Evolutionary conservation across 2,888 invertebrate genomes (phyloP).

Genomic region (Nephrocerus scutellatus): DNA sequence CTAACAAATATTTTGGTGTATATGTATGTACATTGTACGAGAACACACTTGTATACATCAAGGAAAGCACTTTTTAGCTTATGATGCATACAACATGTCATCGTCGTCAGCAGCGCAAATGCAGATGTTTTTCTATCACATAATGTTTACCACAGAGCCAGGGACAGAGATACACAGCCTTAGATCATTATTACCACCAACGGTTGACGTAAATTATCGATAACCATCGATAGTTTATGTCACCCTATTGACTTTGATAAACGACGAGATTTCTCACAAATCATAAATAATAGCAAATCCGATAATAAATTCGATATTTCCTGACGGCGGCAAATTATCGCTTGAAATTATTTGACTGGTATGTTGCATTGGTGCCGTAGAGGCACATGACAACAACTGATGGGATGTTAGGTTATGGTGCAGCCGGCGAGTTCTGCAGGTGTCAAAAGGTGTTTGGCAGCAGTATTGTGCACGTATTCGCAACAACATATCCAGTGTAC

Average conservation of each 20-base stretch:
- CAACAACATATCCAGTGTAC: too few relatives aligned
- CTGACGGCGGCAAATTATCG: constrained; percentile 38
- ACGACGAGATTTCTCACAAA: constrained; percentile 42
- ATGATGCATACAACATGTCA: too few relatives aligned
- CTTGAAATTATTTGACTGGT: too few relatives aligned
- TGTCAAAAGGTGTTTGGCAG: too few relatives aligned
- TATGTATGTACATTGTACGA: too few relatives aligned
- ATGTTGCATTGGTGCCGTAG: too few relatives aligned
- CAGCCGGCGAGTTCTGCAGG: constrained; percentile 41
- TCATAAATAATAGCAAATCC: constrained; percentile 46
- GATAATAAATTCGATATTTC: constrained; percentile 46
- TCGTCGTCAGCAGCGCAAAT: constrained; percentile 3
- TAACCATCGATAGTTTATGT: constrained; percentile 40
- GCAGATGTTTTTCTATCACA: too few relatives aligned
- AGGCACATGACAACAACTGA: constrained; percentile 5
- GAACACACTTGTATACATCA: too few relatives aligned
- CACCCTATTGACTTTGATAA: constrained; percentile 42
- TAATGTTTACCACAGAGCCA: too few relatives aligned
- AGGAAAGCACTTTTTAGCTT: too few relatives aligned
- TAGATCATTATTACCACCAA: constrained; percentile 23
- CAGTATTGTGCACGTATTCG: too few relatives aligned
- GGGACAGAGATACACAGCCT: constrained; percentile 1
- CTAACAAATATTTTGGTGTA: too few relatives aligned
- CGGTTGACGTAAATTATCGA: constrained; percentile 43
- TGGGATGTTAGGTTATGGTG: constrained; percentile 25